Conservation (phyloP, 2,797 vertebrate species). For the Helicolenus hilgendorfi region DNA sequence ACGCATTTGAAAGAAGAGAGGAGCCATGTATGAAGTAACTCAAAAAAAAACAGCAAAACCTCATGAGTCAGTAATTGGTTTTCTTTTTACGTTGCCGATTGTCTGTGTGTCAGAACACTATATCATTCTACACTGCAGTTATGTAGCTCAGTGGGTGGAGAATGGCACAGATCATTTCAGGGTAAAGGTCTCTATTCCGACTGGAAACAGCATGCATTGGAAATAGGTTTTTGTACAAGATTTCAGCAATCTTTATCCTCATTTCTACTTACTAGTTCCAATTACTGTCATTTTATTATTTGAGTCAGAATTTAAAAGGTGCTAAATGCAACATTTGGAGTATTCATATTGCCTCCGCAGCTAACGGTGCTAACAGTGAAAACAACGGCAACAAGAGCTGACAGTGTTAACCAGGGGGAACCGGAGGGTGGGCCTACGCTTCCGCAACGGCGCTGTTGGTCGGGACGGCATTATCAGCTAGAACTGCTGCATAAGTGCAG, state of each 20-base stretch:
- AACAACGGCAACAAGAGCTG: no score
- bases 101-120: neutral
- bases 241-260: neutral
- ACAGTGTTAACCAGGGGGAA: no score
- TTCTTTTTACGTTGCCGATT: neutral
- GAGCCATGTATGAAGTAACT: slow-evolving; percentile 12
- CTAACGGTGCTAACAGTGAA: no score
- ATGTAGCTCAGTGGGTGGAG: neutral
- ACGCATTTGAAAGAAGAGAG: slow-evolving; percentile 58
- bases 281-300: neutral
- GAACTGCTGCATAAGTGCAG: no score
- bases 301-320: neutral
- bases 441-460: no score
- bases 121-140: neutral
- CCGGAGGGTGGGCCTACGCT: no score
- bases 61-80: neutral
- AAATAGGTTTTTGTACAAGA: neutral
- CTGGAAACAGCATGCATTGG: neutral
- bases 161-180: neutral
- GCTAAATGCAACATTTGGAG: no score
- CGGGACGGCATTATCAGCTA: no score
- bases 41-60: neutral
- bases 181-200: neutral
- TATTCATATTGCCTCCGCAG: no score
- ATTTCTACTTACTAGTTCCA: neutral